phyloP scores from a whole-genome alignment of 2,797 vertebrate genomes.

The Heterohyrax brucei region DNA sequence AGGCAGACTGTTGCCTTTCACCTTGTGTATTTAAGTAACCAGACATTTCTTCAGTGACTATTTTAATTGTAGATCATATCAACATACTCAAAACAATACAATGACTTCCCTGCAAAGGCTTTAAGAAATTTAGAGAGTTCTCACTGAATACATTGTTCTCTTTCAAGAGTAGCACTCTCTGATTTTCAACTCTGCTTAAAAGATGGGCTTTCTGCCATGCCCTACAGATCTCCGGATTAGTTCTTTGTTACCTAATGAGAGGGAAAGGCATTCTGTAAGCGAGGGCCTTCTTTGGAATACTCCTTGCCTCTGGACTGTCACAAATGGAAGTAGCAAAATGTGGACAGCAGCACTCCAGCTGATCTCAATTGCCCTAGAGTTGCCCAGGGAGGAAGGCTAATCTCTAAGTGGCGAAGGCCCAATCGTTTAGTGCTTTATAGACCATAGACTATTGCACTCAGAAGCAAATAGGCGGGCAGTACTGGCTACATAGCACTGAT shows the following conservation, averaged over 20 bases:
- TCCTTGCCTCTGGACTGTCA: background rate
- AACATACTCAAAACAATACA: background rate
- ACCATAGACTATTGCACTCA: conserved; percentile 69
- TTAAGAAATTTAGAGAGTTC: background rate
- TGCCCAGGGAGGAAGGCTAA: conserved; percentile 52
- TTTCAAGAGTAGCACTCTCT: background rate
- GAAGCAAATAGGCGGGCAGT: conserved; percentile 60
- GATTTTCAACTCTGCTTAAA: conserved; percentile 52
- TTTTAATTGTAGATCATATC: background rate
- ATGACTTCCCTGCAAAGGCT: background rate
- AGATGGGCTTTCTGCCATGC: conserved; percentile 23
- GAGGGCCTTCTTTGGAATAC: background rate
- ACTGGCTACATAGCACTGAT: background rate
- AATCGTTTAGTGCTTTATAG: conserved; percentile 80
- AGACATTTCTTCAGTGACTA: background rate
- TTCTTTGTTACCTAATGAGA: conserved; percentile 16
- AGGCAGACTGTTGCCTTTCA: background rate
- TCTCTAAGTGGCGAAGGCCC: conserved; percentile 65
- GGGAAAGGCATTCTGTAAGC: fast-evolving
- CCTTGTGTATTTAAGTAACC: fast-evolving
- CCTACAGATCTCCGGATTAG: background rate
- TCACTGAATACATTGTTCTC: conserved; percentile 16
- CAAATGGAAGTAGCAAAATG: background rate
- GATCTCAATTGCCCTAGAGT: conserved; percentile 50
- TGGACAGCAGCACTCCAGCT: background rate